A percentile compares a stretch with the other conserved stretches of the same genome.
Conservation (phyloP, 2,113 vertebrate species). For the Plectropomus leopardus region DNA sequence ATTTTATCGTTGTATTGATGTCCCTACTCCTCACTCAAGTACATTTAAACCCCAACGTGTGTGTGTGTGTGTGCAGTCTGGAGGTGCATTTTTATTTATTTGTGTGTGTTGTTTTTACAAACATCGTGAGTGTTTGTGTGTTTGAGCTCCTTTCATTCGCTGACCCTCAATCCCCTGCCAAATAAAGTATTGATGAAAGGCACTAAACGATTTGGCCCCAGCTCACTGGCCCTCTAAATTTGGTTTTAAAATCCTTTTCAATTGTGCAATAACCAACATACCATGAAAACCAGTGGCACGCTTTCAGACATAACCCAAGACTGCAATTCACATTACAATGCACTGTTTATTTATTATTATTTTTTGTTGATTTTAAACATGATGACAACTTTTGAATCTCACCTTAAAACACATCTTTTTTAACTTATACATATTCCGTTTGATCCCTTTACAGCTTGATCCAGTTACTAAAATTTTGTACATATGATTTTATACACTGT, state of each 20-base stretch:
- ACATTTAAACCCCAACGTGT: constrained; percentile 38
- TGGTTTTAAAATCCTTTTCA: constrained; percentile 51
- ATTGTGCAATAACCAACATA: constrained; percentile 23
- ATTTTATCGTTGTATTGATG: constrained; percentile 70
- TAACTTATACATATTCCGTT: too few relatives aligned
- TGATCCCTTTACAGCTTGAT: too few relatives aligned
- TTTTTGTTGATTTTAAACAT: background rate
- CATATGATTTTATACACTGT: too few relatives aligned
- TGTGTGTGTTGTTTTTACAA: constrained; percentile 7
- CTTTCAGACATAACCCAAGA: constrained; percentile 1
- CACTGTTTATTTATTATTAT: background rate
- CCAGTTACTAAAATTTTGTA: too few relatives aligned
- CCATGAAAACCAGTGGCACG: constrained; percentile 2
- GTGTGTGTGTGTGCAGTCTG: background rate
- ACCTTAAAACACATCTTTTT: too few relatives aligned
- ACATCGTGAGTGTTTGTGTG: constrained; percentile 21
- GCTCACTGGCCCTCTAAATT: constrained; percentile 44
- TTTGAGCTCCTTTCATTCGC: constrained; percentile 49
- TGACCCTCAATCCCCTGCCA: constrained; percentile 36
- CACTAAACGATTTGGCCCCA: constrained; percentile 60
- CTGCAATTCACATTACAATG: constrained; percentile 2
- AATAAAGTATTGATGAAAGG: constrained; percentile 79
- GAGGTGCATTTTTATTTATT: constrained; percentile 10
- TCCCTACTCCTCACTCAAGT: constrained; percentile 28
- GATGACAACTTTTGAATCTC: background rate